Conservation (phyloP, 2,113 vertebrate species). For the Cebus imitator region DNA sequence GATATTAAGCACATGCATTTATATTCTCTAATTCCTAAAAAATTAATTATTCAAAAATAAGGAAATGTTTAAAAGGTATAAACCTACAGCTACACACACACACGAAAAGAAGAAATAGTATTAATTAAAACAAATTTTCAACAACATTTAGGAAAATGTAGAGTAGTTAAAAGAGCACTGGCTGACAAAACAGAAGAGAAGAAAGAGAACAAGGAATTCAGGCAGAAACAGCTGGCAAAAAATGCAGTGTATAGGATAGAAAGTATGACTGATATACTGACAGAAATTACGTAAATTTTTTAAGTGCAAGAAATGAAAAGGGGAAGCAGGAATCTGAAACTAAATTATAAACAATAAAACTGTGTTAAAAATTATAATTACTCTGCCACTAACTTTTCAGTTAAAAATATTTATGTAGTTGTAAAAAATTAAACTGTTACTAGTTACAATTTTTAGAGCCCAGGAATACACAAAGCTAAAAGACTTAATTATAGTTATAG, state of each 20-base stretch:
- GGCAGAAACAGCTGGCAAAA: neutral
- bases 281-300: neutral
- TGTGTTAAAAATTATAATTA: neutral
- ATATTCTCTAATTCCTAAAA: neutral
- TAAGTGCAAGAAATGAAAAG: neutral
- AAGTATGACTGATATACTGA: neutral
- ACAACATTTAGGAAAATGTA: neutral
- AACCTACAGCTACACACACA: neutral
- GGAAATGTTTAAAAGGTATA: neutral
- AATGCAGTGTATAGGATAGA: neutral
- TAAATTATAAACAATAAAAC: conserved; percentile 46
- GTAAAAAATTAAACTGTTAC: conserved; percentile 39
- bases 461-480: conserved; percentile 28
- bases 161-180: neutral
- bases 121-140: conserved; percentile 22
- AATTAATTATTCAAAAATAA: neutral
- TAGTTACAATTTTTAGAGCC: conserved; percentile 37
- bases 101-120: neutral
- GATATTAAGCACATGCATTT: neutral
- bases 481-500: neutral
- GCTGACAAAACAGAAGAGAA: neutral
- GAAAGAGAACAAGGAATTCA: neutral
- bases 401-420: conserved; percentile 46
- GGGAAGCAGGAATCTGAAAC: neutral
- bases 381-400: conserved; percentile 37